phyloP scores from a whole-genome alignment of 1,140 invertebrate genomes.

The Ylistrum balloti region DNA sequence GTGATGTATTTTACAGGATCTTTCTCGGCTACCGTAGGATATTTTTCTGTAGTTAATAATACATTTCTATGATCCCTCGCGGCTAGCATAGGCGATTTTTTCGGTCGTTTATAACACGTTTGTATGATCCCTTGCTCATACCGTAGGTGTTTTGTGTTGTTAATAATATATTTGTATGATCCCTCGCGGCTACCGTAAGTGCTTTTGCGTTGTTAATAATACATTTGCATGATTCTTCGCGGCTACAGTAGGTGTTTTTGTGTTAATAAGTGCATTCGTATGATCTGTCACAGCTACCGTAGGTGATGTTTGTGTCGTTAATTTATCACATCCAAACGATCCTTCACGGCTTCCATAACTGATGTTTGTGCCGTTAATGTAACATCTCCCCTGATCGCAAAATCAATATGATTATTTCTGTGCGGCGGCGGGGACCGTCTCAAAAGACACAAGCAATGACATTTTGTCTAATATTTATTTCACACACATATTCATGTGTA shows the following conservation, averaged over 20 bases:
- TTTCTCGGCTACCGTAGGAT: no score
- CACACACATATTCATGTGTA: no score
- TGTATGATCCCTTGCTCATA: not conserved
- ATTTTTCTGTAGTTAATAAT: not conserved
- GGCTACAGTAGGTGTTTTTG: not conserved
- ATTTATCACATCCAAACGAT: not conserved
- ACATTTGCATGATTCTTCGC: not conserved
- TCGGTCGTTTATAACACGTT: not conserved
- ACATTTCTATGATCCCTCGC: not conserved
- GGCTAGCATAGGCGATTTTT: not conserved
- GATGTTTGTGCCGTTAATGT: conserved; percentile 8
- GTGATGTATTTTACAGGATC: no score
- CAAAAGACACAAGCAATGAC: not conserved
- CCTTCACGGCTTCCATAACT: not conserved
- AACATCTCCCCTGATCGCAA: not conserved
- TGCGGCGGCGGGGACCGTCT: conserved; percentile 1
- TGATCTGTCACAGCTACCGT: not conserved
- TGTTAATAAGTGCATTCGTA: not conserved
- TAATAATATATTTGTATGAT: not conserved
- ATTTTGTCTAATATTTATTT: no score
- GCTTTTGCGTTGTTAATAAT: not conserved
- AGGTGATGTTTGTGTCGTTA: not conserved
- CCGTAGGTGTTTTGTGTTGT: not conserved
- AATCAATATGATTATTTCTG: conserved; percentile 9
- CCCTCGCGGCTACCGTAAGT: not conserved